A percentile compares a stretch with the other conserved stretches of the same genome.
These are phyloP conservation scores for Nothoprocta pentlandii DNA, from an alignment of 2,113 vertebrate genomes.

Conservation along the genomic window DNA sequence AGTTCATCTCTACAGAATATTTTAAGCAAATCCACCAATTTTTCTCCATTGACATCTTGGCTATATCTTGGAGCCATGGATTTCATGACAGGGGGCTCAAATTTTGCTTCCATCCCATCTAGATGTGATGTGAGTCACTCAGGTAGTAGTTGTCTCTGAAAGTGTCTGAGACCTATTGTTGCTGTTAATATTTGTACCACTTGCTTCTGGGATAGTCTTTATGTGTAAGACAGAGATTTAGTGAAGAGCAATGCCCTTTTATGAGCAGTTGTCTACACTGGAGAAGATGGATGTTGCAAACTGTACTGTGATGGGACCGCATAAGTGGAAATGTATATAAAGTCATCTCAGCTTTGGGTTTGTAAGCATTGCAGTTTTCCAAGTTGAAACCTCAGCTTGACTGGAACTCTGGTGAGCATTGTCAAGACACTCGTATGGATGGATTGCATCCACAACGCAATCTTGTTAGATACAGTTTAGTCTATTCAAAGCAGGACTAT, in stretches of 20 bases:
- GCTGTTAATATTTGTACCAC: background rate
- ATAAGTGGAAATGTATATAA: background rate
- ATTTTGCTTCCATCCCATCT: background rate
- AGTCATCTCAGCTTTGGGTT: fast-evolving
- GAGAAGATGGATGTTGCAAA: background rate
- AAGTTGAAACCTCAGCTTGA: background rate
- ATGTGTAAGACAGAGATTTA: background rate
- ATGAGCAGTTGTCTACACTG: fast-evolving
- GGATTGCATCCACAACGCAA: background rate
- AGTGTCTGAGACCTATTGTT: background rate
- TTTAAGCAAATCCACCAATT: background rate
- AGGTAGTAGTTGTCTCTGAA: background rate
- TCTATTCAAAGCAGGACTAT: background rate
- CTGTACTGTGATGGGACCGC: background rate
- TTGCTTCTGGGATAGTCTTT: background rate
- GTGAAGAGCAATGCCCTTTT: background rate
- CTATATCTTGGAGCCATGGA: background rate
- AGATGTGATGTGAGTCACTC: background rate
- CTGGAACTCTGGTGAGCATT: background rate
- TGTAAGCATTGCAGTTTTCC: background rate
- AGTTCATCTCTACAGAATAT: background rate
- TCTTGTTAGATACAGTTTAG: background rate
- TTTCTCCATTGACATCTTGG: background rate
- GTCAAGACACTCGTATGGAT: background rate
- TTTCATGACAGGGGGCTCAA: background rate